Evolutionary conservation across 1,140 invertebrate genomes (phyloP).

Genomic region (Monochamus saltuarius): DNA sequence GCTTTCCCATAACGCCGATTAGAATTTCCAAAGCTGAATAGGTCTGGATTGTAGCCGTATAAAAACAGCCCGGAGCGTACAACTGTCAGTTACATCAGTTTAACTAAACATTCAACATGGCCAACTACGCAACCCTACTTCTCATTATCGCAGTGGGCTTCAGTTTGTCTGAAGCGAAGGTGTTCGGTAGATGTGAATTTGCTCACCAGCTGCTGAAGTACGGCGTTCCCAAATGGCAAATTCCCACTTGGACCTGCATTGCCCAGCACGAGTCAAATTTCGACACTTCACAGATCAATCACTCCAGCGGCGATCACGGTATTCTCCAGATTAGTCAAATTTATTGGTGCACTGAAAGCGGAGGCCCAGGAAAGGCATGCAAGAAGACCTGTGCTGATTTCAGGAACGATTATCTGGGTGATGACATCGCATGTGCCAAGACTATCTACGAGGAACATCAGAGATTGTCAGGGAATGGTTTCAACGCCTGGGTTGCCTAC

Average conservation of each 20-base stretch:
- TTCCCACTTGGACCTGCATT: constrained; percentile 23
- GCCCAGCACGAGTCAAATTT: constrained; percentile 26
- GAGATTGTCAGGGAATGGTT: constrained; percentile 12
- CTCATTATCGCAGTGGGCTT: background rate
- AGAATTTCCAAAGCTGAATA: background rate
- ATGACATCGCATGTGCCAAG: constrained; percentile 23
- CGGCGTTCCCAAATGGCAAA: background rate
- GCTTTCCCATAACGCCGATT: constrained; percentile 1
- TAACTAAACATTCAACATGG: background rate
- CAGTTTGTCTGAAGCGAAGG: constrained; percentile 7
- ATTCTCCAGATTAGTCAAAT: constrained; percentile 26
- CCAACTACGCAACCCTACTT: background rate
- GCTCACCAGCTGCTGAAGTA: background rate
- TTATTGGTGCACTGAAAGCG: constrained; percentile 23
- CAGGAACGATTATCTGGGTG: constrained; percentile 18
- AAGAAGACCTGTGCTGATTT: constrained; percentile 24
- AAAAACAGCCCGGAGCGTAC: background rate
- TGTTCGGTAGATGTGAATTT: constrained; percentile 8
- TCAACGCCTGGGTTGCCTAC: constrained; percentile 27
- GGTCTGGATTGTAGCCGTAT: background rate
- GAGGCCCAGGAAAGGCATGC: constrained; percentile 20
- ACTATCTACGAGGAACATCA: constrained; percentile 15
- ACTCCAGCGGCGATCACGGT: constrained; percentile 16
- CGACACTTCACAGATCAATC: constrained; percentile 17
- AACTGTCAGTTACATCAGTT: background rate